Evolutionary conservation across 2,113 vertebrate genomes (phyloP), one percentile per base, ranked within the genome.

Genomic region (Albula glossodonta): DNA sequence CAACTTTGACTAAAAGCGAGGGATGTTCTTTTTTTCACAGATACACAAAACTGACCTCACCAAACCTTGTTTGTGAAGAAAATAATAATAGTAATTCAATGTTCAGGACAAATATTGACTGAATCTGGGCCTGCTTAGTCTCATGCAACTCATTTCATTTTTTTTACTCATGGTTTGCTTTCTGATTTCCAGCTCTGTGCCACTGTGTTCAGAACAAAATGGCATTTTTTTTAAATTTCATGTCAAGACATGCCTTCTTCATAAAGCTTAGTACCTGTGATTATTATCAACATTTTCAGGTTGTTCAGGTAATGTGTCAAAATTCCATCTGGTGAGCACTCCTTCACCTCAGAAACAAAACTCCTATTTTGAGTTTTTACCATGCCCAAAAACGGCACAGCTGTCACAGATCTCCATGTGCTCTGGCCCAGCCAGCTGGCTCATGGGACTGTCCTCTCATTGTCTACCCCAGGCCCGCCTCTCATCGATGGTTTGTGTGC

Each of bases 381-480:
- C 17, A 5, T 66, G 15, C 17, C 0, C 60, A 19, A 1, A 3
- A 3, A 66, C 17, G 7, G 60, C 7, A 5, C 60, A 15, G 22
- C 60, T 22, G 60, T 22, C 60, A 3, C 60, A 66, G 60, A 19
- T 4, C 31, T 41, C 31, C 31, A 41, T 41, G 31, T 41, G 31
- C 31, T 41, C 31, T 5, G 60, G 22, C 3, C 17, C 60, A 57
- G 84, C 81, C 83, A 87, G 87, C 93, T 91, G 91, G 90, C 89
- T 86, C 89, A 57, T 86, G 86, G 87, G 52, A 85, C 90, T 87
- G 91, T 93, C 90, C 91, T 92, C 60, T 91, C 85, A 89, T 93
- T 91, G 89, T 92, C 89, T 91, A 88, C 90, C 91, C 91, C 91
- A 88, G 91, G 87, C 90, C 88, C 87, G 87, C 88, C 88, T 88